These are phyloP conservation scores for Euura lappo DNA, from an alignment of 1,140 invertebrate genomes.

Conservation along the genomic window DNA sequence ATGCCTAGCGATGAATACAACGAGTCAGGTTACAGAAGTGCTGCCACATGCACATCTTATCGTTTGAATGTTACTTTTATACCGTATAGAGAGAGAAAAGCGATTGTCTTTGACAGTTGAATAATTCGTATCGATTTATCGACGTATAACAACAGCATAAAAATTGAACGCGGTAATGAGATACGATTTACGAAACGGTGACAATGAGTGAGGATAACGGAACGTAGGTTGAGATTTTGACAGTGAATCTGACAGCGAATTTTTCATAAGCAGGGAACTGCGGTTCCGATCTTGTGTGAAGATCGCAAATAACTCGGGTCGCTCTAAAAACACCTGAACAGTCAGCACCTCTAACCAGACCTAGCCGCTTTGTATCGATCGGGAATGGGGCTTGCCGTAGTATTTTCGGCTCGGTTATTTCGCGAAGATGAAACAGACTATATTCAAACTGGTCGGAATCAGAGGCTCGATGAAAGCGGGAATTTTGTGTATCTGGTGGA, in stretches of 20 bases:
- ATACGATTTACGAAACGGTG: no score
- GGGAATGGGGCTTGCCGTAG: slow-evolving; percentile 25
- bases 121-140: no score
- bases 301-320: slow-evolving; percentile 35
- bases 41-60: no score
- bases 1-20: no score
- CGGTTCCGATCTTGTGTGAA: not conserved
- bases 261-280: not conserved
- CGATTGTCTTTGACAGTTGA: no score
- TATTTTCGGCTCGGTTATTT: slow-evolving; percentile 44
- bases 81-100: no score
- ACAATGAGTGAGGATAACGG: not conserved
- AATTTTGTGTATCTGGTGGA: not conserved
- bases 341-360: slow-evolving; percentile 27
- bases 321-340: slow-evolving; percentile 34
- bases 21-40: no score
- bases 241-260: not conserved
- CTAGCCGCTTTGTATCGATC: slow-evolving; percentile 41
- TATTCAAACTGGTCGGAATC: no score
- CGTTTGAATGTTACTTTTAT: no score
- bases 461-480: no score
- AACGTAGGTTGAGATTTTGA: slow-evolving; percentile 8
- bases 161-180: no score
- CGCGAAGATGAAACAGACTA: slow-evolving; percentile 29
- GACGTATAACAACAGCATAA: no score